Evolutionary conservation across 1,140 invertebrate genomes (phyloP).

Genomic region (Caerostris extrusa): DNA sequence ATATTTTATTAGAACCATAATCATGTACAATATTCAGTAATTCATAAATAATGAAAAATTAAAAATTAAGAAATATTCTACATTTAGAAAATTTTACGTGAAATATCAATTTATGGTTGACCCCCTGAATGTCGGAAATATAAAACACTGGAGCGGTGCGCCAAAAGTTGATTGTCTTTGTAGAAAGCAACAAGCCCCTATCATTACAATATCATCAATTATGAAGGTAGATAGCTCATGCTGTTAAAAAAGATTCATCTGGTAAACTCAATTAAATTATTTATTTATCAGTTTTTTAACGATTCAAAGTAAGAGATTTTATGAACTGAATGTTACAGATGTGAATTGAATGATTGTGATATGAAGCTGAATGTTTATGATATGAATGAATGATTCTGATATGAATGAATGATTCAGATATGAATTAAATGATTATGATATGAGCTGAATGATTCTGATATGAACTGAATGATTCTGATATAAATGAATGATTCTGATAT

Average conservation of each 20-base stretch:
- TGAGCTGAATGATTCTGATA: too few species aligned
- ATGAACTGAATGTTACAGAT: neutral
- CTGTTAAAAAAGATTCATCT: constrained; percentile 49
- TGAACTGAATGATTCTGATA: too few species aligned
- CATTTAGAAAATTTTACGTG: neutral
- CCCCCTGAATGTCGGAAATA: neutral
- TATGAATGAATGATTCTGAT: too few species aligned
- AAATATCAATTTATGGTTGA: neutral
- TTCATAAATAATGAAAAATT: neutral
- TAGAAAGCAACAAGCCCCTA: constrained; percentile 65
- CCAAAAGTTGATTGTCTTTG: constrained; percentile 48
- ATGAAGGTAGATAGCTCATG: constrained; percentile 29
- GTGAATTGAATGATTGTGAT: too few species aligned
- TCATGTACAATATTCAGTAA: too few species aligned
- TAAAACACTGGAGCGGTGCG: constrained; percentile 41
- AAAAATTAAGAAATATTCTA: neutral
- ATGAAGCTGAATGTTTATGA: too few species aligned
- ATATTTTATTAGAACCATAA: neutral
- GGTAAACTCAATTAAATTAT: neutral
- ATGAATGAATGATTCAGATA: too few species aligned
- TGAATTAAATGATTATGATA: too few species aligned
- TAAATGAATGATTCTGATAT: too few species aligned
- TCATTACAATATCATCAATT: constrained; percentile 69
- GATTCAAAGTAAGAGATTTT: neutral
- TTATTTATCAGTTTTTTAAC: neutral